Base-by-base conservation (phyloP, 1,140 invertebrate genomes). In the Drosophila athabasca region DNA sequence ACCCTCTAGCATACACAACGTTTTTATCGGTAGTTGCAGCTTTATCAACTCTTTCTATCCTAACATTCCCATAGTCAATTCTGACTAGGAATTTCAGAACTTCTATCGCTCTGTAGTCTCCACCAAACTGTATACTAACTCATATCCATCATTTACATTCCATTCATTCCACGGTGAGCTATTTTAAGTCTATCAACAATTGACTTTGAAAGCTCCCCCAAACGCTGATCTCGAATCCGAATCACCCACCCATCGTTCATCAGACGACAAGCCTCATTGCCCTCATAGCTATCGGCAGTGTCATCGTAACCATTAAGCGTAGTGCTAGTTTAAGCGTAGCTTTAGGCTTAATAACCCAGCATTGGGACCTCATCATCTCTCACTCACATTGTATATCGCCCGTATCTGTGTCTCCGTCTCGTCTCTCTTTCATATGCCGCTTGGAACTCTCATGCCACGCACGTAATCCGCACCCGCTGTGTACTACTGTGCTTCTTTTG, bases 381-480 rank as follows among this genome's bases (percentile, higher is more conserved):
- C 80, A 85, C 77, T 65, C 58, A 67, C 44, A 62, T 64, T 48
- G 74, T 69, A 59, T 68, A 24, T 62, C 68, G 80, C 69, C 48
- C 19, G 53, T 76, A 72, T 59, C 60, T 67, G 61, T 62, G 61
- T 62, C 54, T 35, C 31, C 31, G 31, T 35, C 9, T 35, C 31
- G 76, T 76, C 59, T 84, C 57, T 84, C 50, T 88, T 87, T 64
- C 79, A 87, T 87, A 87, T 85, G 64, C 64, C 60, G 65, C 73
- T 82, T 80, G 81, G 81, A 82, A 79, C 81, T 75, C 70, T 69
- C 66, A 69, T 69, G 44, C 62, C 45, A 68, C 66, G 17, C 64
- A 39, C 54, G 53, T 35, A 35, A 35, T 35, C 31, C 31, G 31
- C 31, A 35, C 31, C 31, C 31, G 31, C 31, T 35, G 31, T 35